A percentile compares a stretch with the other conserved stretches of the same genome.
Conservation (phyloP, 1,140 invertebrate genomes). For the Zaprionus inermis region DNA sequence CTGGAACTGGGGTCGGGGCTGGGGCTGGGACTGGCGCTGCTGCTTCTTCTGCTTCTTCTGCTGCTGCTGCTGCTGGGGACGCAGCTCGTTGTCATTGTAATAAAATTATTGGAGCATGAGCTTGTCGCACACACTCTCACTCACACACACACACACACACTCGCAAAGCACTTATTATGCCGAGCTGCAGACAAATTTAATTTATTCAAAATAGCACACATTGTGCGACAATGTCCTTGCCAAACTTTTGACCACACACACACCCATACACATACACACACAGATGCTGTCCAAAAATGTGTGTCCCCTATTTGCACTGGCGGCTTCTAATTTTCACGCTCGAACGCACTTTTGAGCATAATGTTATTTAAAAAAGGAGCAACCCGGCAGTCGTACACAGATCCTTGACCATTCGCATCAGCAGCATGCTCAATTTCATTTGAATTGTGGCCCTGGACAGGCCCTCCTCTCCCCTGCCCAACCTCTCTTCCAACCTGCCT, state of each 20-base stretch:
- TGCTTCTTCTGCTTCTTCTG: too few species aligned
- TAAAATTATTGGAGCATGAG: slow-evolving; percentile 72
- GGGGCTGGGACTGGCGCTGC: background rate
- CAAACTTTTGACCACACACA: slow-evolving; percentile 53
- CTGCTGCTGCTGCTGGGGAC: slow-evolving; percentile 13
- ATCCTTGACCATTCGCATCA: slow-evolving; percentile 60
- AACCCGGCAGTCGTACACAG: slow-evolving; percentile 28
- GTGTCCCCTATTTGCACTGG: slow-evolving; percentile 17
- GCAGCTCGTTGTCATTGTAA: slow-evolving; percentile 31
- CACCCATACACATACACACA: slow-evolving; percentile 21
- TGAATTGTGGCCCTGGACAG: slow-evolving; percentile 60
- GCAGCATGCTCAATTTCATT: slow-evolving; percentile 74
- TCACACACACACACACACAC: slow-evolving; percentile 7
- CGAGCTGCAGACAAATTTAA: slow-evolving; percentile 64
- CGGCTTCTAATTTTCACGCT: slow-evolving; percentile 65
- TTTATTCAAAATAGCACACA: slow-evolving; percentile 75
- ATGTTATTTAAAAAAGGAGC: slow-evolving; percentile 63
- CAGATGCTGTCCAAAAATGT: slow-evolving; percentile 11
- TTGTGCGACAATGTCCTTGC: slow-evolving; percentile 58
- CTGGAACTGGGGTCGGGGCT: background rate
- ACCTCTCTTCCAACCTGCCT: slow-evolving; percentile 2
- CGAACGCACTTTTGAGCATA: slow-evolving; percentile 55
- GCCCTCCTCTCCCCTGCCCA: background rate
- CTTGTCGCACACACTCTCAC: slow-evolving; percentile 38
- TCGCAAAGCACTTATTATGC: slow-evolving; percentile 55